Percentiles rank a stretch among this genome's conserved stretches.
Conservation (phyloP, 2,797 vertebrate genomes). For the Pangasius sanitwongsei region DNA sequence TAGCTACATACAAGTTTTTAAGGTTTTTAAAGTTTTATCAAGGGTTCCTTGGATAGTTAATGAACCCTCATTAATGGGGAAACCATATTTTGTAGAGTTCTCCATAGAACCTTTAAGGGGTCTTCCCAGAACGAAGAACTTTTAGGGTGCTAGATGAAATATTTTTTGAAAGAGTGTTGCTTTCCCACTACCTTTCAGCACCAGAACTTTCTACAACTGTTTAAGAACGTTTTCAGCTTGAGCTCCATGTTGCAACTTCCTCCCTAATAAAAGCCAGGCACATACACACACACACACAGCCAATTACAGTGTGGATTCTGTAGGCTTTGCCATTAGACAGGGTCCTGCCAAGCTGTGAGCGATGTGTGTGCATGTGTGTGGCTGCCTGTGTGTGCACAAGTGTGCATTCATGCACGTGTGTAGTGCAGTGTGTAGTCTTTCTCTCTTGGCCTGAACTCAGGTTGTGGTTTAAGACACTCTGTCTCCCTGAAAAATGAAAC, state of each 20-base stretch:
- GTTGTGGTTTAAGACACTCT: conserved; percentile 48
- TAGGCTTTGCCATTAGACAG: conserved; percentile 31
- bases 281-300: conserved; percentile 14
- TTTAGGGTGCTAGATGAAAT: neutral
- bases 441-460: conserved; percentile 57
- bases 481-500: neutral
- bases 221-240: neutral
- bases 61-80: neutral
- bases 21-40: neutral
- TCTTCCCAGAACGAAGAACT: neutral
- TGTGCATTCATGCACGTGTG: conserved; percentile 12
- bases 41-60: neutral
- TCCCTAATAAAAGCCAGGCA: conserved; percentile 44
- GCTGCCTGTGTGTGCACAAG: conserved; percentile 6
- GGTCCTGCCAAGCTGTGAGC: conserved; percentile 28
- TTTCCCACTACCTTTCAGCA: neutral
- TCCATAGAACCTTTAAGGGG: neutral
- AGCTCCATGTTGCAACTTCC: conserved; percentile 40
- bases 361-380: conserved; percentile 7
- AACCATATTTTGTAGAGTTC: neutral
- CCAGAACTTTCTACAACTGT: neutral
- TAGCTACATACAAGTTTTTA: neutral
- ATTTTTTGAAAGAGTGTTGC: neutral
- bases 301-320: conserved; percentile 30
- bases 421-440: conserved; percentile 24